Percentiles rank a stretch among this genome's conserved stretches.
Conservation (phyloP, 2,113 vertebrate species). For the Leptobrachium leishanense region DNA sequence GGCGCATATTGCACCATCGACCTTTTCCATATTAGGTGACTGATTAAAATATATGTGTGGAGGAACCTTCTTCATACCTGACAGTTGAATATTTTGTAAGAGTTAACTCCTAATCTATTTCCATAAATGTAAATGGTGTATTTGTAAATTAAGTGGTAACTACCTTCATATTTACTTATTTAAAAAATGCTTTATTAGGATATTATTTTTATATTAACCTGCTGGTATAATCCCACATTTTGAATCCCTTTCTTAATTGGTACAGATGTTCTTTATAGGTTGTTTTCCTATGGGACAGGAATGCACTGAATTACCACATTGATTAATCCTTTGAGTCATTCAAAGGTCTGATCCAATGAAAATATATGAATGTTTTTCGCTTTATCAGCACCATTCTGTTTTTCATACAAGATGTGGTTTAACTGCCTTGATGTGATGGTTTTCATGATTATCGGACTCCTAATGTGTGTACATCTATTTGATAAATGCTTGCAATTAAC, state of each 20-base stretch:
- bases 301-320: neutral
- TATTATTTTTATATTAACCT: too few relatives aligned
- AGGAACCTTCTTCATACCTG: too few relatives aligned
- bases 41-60: too few relatives aligned
- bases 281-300: neutral
- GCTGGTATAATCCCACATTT: too few relatives aligned
- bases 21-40: too few relatives aligned
- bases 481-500: slow-evolving; percentile 1
- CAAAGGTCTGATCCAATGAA: neutral
- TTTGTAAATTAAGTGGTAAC: too few relatives aligned
- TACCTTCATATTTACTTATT: too few relatives aligned
- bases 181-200: too few relatives aligned
- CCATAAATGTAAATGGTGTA: too few relatives aligned
- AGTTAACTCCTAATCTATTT: too few relatives aligned
- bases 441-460: neutral
- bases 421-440: neutral
- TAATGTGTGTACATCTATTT: neutral
- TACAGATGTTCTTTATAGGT: neutral
- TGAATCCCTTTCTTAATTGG: neutral
- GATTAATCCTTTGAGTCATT: neutral
- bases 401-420: neutral
- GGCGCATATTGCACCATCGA: too few relatives aligned
- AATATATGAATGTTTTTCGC: neutral
- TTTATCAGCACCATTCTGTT: neutral
- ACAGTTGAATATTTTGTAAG: too few relatives aligned